Evolutionary conservation across 2,113 vertebrate species (phyloP).

Genomic region (Phoxinus phoxinus): DNA sequence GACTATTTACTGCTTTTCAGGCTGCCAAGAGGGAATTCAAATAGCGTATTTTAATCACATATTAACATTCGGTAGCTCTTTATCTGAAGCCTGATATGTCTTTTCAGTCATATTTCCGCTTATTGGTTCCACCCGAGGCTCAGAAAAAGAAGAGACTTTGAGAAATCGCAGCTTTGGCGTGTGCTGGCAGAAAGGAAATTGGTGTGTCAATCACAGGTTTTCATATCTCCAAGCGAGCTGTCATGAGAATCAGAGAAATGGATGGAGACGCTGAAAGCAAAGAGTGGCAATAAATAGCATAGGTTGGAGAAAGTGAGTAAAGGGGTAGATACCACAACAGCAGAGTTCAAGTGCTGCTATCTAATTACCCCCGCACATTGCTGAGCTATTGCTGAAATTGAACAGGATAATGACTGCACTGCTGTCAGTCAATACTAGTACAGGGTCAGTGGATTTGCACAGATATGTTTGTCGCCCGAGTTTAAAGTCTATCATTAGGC

Average conservation of each 20-base stretch:
- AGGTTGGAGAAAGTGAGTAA: constrained; percentile 48
- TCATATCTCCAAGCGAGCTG: constrained; percentile 66
- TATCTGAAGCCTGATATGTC: constrained; percentile 54
- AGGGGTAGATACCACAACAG: constrained; percentile 53
- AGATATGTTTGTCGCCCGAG: constrained; percentile 17
- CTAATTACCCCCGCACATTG: constrained; percentile 60
- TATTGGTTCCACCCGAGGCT: constrained; percentile 61
- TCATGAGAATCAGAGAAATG: constrained; percentile 57
- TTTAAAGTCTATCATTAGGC: constrained; percentile 33
- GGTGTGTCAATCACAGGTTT: constrained; percentile 68
- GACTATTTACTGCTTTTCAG: constrained; percentile 37
- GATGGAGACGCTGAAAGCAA: constrained; percentile 44
- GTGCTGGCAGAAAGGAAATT: constrained; percentile 67
- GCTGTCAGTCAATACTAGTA: constrained; percentile 53
- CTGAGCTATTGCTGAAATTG: constrained; percentile 46
- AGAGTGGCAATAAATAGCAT: constrained; percentile 55
- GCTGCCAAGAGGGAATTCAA: constrained; percentile 39
- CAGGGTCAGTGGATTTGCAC: constrained; percentile 29
- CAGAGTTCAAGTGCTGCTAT: constrained; percentile 40
- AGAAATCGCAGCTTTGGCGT: constrained; percentile 59
- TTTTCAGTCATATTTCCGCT: constrained; percentile 62
- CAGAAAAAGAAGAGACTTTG: constrained; percentile 59
- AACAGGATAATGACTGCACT: constrained; percentile 58
- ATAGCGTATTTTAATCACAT: constrained; percentile 53
- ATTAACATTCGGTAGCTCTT: constrained; percentile 60